Evolutionary conservation across 2,888 invertebrate species (phyloP), one percentile per base, ranked within the genome.

Genomic region (Aphidius colemani): DNA sequence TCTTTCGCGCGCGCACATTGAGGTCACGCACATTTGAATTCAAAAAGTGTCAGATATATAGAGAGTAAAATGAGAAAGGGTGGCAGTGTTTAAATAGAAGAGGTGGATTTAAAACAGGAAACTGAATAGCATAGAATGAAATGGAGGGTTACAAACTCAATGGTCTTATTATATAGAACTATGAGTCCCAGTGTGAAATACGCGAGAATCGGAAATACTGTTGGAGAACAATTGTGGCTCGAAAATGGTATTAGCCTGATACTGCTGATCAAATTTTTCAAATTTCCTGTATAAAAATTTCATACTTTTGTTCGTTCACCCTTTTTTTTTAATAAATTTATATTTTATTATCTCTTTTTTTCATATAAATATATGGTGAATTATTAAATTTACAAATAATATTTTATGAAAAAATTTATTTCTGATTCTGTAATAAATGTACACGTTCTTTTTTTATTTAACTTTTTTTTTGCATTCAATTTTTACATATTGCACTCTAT

Each of bases 151-250:
- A 18, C 13, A 18, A 18, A 18, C 13, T 18, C 13, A 18, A 18
- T 18, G 13, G 13, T 18, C 13, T 18, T 18, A 18, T 18, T 18
- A 18, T 18, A 18, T 18, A 18, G 13, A 18, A 18, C 13, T 2
- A 18, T 18, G 13, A 18, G 13, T 18, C 13, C 13, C 13, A 18
- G 13, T 18, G 30, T 50, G 49, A 8, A 18, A 49, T 7, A 49
- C 41, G 50, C 50, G 53, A 46, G 43, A 63, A 63, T 63, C 53
- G 59, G 63, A 63, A 53, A 53, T 53, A 53, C 48, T 44, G 53
- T 8, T 7, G 53, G 10, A 53, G 63, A 46, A 59, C 53, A 59
- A 59, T 63, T 63, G 57, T 58, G 57, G 57, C 50, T 50, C 44
- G 48, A 50, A 55, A 46, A 18, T 41, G 45, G 13, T 18, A 18